phyloP scores from a whole-genome alignment of 2,113 vertebrate genomes.

The Hiodon tergisus region DNA sequence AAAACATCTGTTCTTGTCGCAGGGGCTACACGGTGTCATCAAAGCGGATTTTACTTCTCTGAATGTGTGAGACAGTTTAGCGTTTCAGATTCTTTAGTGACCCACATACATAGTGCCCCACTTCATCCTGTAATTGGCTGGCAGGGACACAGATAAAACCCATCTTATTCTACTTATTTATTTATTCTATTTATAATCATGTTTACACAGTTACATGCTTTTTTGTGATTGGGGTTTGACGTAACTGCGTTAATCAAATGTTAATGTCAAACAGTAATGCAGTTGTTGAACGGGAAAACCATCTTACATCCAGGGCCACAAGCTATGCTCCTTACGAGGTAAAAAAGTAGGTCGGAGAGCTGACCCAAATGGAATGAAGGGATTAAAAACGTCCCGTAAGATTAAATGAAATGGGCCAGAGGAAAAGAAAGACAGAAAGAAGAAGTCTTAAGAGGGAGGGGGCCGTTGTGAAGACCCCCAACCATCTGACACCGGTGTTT shows the following conservation, averaged over 20 bases:
- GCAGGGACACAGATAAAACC: background rate
- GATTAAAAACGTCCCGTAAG: constrained; percentile 12
- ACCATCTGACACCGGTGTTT: background rate
- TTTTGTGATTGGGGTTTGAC: background rate
- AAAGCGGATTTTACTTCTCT: background rate
- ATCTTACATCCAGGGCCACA: background rate
- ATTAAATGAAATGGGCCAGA: background rate
- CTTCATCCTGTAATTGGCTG: background rate
- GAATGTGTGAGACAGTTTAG: background rate
- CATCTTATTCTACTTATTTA: background rate
- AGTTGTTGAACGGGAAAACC: background rate
- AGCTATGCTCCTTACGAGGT: constrained; percentile 14
- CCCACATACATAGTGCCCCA: background rate
- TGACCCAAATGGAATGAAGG: constrained; percentile 22
- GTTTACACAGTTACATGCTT: background rate
- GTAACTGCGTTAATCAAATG: background rate
- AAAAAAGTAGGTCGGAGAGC: constrained; percentile 19
- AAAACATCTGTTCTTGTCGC: background rate
- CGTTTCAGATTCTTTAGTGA: background rate
- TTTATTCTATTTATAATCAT: background rate
- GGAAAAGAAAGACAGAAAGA: background rate
- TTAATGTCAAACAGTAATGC: background rate
- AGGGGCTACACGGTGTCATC: background rate
- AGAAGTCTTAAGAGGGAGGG: background rate
- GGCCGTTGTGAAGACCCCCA: background rate